Evolutionary conservation across 2,113 vertebrate species (phyloP), one percentile per base, ranked within the genome.

Genomic region (Planiliza haematocheilus): DNA sequence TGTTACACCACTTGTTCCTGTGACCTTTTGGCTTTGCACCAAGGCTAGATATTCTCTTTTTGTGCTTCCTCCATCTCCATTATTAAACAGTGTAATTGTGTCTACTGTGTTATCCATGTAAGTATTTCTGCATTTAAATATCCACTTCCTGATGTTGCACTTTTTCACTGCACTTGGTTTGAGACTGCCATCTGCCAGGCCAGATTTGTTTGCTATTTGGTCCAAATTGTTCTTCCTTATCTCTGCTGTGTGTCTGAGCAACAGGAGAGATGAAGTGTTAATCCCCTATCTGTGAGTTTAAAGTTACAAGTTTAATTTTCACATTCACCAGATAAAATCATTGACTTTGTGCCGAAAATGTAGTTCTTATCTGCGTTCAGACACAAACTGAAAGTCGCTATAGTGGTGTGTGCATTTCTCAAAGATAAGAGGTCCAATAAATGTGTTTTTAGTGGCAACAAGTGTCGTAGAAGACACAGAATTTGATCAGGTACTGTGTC

Each of bases 301-400:
- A 68, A 53, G n/a, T 41, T 61, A n/a, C n/a, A n/a, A 34, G 39
- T 56, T 46, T 10, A n/a, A 60, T 56, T 53, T 73, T 10, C 46
- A 66, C 16, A 43, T 62, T 75, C 43, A n/a, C 49, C 3, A 30
- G 58, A 79, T 53, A 72, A 79, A 80, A 80, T 45, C 43, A 63
- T 53, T 1, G 38, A 12, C 65, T 71, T 69, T 46, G 45, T 43
- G 63, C 53, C 43, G 34, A 43, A 79, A 73, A 71, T 70, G 10
- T 56, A 6, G 18, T 41, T 74, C 67, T 63, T 45, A 76, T 71
- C 55, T 76, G 21, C 12, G 63, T 38, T 56, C 21, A 50, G 41
- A 58, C 37, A 16, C 60, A 63, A 77, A 73, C 51, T 62, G 30
- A 13, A 76, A 48, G 65, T 43, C 12, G 6, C 14, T 20, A 50